These are phyloP conservation scores for Nomada hirtipes DNA, from an alignment of 2,888 invertebrate genomes.

Conservation along the genomic window DNA sequence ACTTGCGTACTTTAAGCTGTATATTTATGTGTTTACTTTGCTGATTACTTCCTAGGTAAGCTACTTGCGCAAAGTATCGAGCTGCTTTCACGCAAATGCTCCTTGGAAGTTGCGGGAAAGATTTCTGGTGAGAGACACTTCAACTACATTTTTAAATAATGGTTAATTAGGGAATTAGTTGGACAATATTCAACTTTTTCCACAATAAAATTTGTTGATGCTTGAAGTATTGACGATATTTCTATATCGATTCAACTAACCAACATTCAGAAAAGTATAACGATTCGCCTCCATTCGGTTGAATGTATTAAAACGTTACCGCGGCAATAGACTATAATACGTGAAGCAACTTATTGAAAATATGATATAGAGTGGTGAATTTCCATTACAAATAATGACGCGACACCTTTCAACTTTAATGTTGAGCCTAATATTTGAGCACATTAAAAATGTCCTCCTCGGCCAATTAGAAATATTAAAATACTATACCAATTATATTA, in stretches of 20 bases:
- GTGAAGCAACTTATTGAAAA: not conserved
- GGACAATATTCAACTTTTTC: too few relatives aligned
- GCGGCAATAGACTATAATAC: not conserved
- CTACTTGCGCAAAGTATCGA: conserved; percentile 19
- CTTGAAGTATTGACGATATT: too few relatives aligned
- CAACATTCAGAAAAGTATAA: not conserved
- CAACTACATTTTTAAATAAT: too few relatives aligned
- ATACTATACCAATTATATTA: too few relatives aligned
- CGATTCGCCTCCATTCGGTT: not conserved
- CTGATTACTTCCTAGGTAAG: not conserved
- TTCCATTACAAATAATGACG: not conserved
- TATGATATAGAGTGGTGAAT: not conserved
- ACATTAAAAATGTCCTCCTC: not conserved
- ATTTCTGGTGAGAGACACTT: not conserved
- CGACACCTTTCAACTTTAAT: not conserved
- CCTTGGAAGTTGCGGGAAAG: not conserved
- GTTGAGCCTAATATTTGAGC: not conserved
- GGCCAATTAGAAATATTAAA: not conserved
- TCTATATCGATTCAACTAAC: too few relatives aligned
- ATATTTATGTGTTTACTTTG: conserved; percentile 29
- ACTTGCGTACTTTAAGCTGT: not conserved
- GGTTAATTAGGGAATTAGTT: too few relatives aligned
- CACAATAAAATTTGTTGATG: too few relatives aligned
- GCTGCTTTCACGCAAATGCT: not conserved
- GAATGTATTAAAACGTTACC: not conserved